A percentile compares a stretch with the other conserved stretches of the same genome.
Evolutionary conservation across 2,113 vertebrate genomes (phyloP).

Genomic region (Anoplopoma fimbria): DNA sequence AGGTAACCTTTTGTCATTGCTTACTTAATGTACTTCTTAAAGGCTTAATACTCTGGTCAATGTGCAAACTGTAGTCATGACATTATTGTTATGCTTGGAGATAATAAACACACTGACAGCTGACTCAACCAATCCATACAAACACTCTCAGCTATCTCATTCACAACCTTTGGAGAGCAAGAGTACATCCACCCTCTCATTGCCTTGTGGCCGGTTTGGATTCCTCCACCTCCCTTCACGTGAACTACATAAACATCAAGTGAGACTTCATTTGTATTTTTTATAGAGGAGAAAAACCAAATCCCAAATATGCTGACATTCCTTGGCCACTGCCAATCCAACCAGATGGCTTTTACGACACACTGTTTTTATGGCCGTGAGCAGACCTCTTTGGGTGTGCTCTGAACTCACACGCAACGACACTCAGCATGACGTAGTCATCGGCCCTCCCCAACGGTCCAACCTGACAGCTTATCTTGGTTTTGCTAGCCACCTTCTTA

Average conservation of each 20-base stretch:
- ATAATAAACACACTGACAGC: not conserved
- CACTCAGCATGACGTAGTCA: not conserved
- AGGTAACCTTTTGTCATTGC: no score
- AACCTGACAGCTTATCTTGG: not conserved
- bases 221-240: not conserved
- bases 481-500: not conserved
- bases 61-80: not conserved
- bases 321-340: slow-evolving; percentile 59
- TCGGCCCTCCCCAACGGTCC: not conserved
- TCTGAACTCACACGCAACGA: slow-evolving; percentile 64
- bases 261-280: slow-evolving; percentile 72
- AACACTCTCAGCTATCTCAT: not conserved
- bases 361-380: slow-evolving; percentile 50
- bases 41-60: not conserved
- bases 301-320: slow-evolving; percentile 68
- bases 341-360: slow-evolving; percentile 64
- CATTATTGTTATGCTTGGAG: no score
- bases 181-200: not conserved
- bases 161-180: not conserved
- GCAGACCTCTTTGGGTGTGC: slow-evolving; percentile 60
- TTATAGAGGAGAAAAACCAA: slow-evolving; percentile 69
- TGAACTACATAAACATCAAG: slow-evolving; percentile 55
- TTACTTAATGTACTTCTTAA: not conserved
- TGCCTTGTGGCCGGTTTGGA: not conserved
- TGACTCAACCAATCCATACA: not conserved